These are phyloP conservation scores for Drosophila tropicalis DNA, from an alignment of 1,140 invertebrate species.

Conservation along the genomic window DNA sequence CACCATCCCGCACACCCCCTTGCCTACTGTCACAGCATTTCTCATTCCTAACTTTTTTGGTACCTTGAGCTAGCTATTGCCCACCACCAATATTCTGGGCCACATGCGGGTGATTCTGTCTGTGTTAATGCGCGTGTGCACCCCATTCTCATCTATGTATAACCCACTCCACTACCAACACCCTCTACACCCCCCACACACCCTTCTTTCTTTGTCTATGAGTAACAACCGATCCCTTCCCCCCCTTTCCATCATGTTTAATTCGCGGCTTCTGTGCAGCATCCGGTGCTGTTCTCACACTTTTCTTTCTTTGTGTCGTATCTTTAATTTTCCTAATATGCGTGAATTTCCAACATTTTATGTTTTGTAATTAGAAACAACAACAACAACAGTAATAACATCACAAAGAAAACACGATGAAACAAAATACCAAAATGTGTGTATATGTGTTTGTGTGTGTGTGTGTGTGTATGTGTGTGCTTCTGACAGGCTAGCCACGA, in stretches of 20 bases:
- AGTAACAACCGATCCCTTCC: slow-evolving; percentile 7
- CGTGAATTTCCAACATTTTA: slow-evolving; percentile 77
- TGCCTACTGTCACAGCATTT: neutral
- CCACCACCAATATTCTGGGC: slow-evolving; percentile 55
- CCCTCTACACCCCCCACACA: slow-evolving; percentile 10
- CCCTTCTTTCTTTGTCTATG: neutral
- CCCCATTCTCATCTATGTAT: slow-evolving; percentile 1
- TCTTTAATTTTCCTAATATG: slow-evolving; percentile 81
- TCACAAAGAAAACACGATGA: neutral
- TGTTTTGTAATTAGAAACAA: slow-evolving; percentile 77
- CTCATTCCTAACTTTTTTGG: slow-evolving; percentile 37
- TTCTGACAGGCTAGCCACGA: slow-evolving; percentile 43
- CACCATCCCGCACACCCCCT: neutral
- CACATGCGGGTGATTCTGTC: slow-evolving; percentile 60
- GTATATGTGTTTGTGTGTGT: slow-evolving; percentile 6
- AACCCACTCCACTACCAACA: neutral
- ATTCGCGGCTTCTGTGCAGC: slow-evolving; percentile 49
- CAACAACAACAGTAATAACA: slow-evolving; percentile 7
- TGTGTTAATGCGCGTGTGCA: slow-evolving; percentile 36
- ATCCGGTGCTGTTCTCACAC: slow-evolving; percentile 74
- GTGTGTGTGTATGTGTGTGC: slow-evolving; percentile 25
- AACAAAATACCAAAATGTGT: slow-evolving; percentile 16
- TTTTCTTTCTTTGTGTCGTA: slow-evolving; percentile 45
- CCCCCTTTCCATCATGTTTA: slow-evolving; percentile 6
- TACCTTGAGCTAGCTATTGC: slow-evolving; percentile 63